Conservation (phyloP, 2,797 vertebrate genomes). For the Eptatretus atami region DNA sequence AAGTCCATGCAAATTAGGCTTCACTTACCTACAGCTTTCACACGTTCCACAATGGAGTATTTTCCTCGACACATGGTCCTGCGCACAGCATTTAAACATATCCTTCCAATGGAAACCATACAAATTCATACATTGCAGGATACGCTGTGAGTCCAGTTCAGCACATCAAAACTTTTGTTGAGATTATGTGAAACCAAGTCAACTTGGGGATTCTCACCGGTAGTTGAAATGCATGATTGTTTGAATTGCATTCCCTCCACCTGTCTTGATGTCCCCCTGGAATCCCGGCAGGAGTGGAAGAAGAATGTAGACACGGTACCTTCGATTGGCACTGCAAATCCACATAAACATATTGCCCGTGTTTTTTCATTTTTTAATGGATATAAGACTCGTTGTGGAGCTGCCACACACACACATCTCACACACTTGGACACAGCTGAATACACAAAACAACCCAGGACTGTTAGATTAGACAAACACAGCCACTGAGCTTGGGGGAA, state of each 20-base stretch:
- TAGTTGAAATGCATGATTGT: constrained; percentile 96
- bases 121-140: too few species aligned
- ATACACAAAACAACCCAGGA: too few species aligned
- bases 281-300: constrained; percentile 72
- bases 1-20: constrained; percentile 4
- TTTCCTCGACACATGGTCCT: constrained; percentile 20
- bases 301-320: constrained; percentile 54
- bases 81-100: neutral
- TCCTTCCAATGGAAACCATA: too few species aligned
- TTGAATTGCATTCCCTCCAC: constrained; percentile 59
- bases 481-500: too few species aligned
- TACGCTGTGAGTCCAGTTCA: too few species aligned
- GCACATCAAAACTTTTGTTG: too few species aligned
- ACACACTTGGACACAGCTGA: too few species aligned
- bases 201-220: constrained; percentile 24
- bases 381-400: too few species aligned
- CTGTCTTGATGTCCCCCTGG: constrained; percentile 66
- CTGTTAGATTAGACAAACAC: too few species aligned
- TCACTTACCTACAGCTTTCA: constrained; percentile 23
- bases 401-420: too few species aligned
- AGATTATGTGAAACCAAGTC: too few species aligned
- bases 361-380: too few species aligned
- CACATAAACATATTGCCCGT: neutral
- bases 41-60: constrained; percentile 17
- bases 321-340: constrained; percentile 26